Evolutionary conservation across 2,797 vertebrate species (phyloP).

Genomic region (Orientallactaga sibirica): DNA sequence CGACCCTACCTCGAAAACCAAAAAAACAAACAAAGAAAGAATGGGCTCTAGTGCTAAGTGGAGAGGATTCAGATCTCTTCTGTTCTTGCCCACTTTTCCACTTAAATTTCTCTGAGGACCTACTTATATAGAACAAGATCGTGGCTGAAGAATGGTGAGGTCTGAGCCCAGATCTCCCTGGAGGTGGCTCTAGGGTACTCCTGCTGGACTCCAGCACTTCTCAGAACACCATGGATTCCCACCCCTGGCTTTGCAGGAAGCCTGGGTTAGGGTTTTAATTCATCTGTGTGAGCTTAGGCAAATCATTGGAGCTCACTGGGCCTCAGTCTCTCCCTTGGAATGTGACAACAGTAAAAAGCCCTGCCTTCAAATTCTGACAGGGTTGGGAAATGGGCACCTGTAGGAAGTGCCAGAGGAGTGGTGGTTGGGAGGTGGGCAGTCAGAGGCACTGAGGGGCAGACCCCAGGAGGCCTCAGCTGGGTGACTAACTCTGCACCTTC

Average conservation of each 20-base stretch:
- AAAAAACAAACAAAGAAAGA: too few relatives aligned
- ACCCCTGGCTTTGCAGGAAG: constrained; percentile 4
- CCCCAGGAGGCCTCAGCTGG: not conserved
- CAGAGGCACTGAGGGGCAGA: not conserved
- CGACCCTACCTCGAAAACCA: too few relatives aligned
- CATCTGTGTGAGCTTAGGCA: not conserved
- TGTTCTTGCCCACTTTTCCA: not conserved
- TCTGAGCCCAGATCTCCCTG: not conserved
- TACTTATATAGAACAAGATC: not conserved
- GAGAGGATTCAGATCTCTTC: not conserved
- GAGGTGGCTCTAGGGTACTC: not conserved
- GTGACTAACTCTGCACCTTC: not conserved
- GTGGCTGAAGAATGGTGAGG: not conserved
- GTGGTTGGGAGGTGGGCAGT: rapidly evolving
- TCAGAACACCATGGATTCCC: not conserved
- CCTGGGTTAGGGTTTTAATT: not conserved
- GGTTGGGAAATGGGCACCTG: not conserved
- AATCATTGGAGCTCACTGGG: not conserved
- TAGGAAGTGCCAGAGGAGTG: not conserved
- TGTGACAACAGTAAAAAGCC: not conserved
- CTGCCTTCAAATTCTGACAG: not conserved
- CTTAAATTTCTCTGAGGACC: not conserved
- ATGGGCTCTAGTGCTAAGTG: not conserved
- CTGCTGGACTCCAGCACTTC: not conserved
- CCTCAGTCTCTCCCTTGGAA: not conserved